A percentile compares a stretch with the other conserved stretches of the same genome.
These are phyloP conservation scores for Rhamphomyia laevipes DNA, from an alignment of 2,888 invertebrate genomes.

Conservation along the genomic window DNA sequence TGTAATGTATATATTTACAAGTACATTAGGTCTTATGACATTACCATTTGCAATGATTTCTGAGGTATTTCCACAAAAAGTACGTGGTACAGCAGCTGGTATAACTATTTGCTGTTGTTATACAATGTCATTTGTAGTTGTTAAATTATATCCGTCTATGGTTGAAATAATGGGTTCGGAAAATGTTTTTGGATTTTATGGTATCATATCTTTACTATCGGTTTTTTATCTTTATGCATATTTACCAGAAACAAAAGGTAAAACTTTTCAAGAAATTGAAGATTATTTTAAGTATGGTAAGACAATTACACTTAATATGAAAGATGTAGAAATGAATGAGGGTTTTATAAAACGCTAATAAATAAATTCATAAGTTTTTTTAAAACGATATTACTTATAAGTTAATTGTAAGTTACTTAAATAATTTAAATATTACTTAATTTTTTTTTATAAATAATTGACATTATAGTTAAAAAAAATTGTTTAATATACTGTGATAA, in stretches of 20 bases:
- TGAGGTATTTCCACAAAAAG: constrained; percentile 53
- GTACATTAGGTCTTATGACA: constrained; percentile 42
- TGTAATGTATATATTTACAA: constrained; percentile 39
- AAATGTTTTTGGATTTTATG: constrained; percentile 52
- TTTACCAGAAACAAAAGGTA: constrained; percentile 58
- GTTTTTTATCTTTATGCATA: constrained; percentile 46
- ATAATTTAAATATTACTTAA: too few species aligned
- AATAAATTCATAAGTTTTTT: not conserved
- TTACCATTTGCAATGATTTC: constrained; percentile 66
- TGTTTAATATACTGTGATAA: too few species aligned
- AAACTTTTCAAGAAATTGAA: constrained; percentile 56
- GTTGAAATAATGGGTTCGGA: constrained; percentile 44
- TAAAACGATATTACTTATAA: too few species aligned
- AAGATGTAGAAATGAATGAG: constrained; percentile 22
- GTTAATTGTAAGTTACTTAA: too few species aligned
- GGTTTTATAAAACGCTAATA: constrained; percentile 19
- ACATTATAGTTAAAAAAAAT: too few species aligned
- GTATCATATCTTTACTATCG: constrained; percentile 45
- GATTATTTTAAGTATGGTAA: constrained; percentile 32
- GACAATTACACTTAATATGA: not conserved
- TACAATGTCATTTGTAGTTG: constrained; percentile 50
- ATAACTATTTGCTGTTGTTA: constrained; percentile 53
- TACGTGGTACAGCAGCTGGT: constrained; percentile 54
- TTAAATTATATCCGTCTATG: constrained; percentile 54
- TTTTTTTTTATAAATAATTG: too few species aligned